These are phyloP conservation scores for Clepsis dumicolana DNA, from an alignment of 2,888 invertebrate species.

Conservation along the genomic window DNA sequence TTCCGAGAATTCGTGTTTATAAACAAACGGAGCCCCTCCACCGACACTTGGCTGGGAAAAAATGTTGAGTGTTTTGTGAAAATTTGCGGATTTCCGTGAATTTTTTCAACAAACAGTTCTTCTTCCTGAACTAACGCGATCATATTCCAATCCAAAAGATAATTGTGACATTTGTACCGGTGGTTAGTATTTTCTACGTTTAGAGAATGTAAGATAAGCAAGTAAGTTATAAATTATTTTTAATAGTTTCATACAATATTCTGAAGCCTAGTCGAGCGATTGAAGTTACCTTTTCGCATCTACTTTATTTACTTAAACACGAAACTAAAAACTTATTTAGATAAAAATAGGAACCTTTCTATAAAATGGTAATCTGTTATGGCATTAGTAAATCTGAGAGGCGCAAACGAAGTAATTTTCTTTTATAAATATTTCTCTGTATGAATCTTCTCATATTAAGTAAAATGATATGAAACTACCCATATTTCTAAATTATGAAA, in stretches of 20 bases:
- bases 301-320: too few species aligned
- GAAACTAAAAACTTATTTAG: too few species aligned
- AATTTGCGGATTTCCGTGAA: conserved; percentile 56
- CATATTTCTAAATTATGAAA: too few species aligned
- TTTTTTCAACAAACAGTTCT: conserved; percentile 36
- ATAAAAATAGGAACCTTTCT: too few species aligned
- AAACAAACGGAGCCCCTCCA: conserved; percentile 60
- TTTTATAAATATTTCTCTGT: too few species aligned
- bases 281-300: too few species aligned
- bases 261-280: too few species aligned
- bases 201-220: neutral
- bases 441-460: too few species aligned
- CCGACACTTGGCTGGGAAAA: conserved; percentile 58
- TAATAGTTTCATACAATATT: neutral
- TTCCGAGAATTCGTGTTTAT: conserved; percentile 64
- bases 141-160: neutral
- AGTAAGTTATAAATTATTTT: neutral
- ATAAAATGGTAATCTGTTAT: too few species aligned
- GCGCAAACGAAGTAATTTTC: too few species aligned
- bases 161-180: neutral
- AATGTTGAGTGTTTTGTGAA: conserved; percentile 69
- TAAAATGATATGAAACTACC: too few species aligned
- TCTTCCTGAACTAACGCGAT: conserved; percentile 6
- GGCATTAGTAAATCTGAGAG: too few species aligned
- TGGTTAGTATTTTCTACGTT: neutral